Conservation (phyloP, 2,797 vertebrate genomes). For the Prunella strophiata region DNA sequence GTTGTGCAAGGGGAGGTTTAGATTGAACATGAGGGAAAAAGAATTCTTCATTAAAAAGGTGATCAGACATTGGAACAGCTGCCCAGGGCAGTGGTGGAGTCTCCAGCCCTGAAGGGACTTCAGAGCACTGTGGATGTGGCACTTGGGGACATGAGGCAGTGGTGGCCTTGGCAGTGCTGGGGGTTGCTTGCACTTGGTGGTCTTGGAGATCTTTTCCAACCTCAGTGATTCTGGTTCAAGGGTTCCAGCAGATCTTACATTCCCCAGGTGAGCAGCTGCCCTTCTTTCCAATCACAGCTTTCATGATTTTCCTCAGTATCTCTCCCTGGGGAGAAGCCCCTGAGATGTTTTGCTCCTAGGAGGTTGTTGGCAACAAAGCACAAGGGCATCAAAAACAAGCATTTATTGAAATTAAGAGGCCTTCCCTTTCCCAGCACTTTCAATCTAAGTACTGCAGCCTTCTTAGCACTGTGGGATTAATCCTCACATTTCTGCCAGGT, state of each 20-base stretch:
- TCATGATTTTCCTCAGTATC: neutral
- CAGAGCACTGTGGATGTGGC: neutral
- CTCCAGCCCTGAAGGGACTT: neutral
- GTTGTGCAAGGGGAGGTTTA: fast-evolving
- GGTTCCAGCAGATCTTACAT: neutral
- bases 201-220: neutral
- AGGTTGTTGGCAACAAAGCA: neutral
- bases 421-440: neutral
- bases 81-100: fast-evolving
- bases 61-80: neutral
- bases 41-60: neutral
- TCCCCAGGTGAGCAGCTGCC: neutral
- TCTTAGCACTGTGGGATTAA: neutral
- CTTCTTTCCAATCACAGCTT: neutral
- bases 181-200: fast-evolving
- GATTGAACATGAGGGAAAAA: neutral
- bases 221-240: too few relatives aligned
- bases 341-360: neutral
- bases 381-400: neutral
- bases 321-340: neutral
- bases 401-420: neutral
- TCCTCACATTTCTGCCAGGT: neutral
- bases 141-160: fast-evolving
- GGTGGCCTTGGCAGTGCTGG: neutral
- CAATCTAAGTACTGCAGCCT: neutral